Evolutionary conservation across 2,113 vertebrate genomes (phyloP), one percentile per base, ranked within the genome.

Genomic region (Galemys pyrenaicus): DNA sequence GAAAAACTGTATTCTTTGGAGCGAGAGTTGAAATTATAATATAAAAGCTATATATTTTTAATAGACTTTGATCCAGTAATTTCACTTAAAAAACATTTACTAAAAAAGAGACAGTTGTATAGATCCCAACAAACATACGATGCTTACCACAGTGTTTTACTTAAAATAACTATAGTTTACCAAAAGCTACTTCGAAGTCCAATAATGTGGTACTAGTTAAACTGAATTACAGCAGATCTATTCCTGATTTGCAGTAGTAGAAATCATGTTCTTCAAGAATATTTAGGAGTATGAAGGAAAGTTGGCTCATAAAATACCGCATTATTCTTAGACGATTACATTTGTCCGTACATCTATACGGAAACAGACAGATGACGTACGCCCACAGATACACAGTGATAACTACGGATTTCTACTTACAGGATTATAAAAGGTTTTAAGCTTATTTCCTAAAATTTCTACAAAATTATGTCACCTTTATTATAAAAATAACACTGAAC

Each of bases 221-320:
- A 84, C n/a, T 64, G 74, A 78, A 85, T 11, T 65, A 37, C 2
- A 92, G 9, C 20, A 51, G 41, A 85, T 51, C n/a, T 41, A 70
- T 64, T 81, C 12, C 12, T 87, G 51, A 71, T 11, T 71, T 89
- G 8, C 22, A 82, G 89, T 54, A 73, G 54, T 9, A 77, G 30
- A 93, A 85, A 88, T 30, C 13, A n/a, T 32, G 9, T 54, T 82
- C 49, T 92, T 92, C 32, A 87, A 56, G 67, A 80, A 70, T 51
- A 82, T 39, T 74, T 92, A 56, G 71, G 56, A 35, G 2, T 60
- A 58, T 77, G 39, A 86, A 9, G n/a, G 19, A 67, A 94, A 91
- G 39, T 17, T 56, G 56, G 7, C 49, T 75, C 60, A 85, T 51
- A 49, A 87, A 65, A 77, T 64, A 70, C 39, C 19, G 62, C 3